A percentile compares a stretch with the other conserved stretches of the same genome.
Conservation (phyloP, 2,113 vertebrate genomes). For the Serinus canaria region DNA sequence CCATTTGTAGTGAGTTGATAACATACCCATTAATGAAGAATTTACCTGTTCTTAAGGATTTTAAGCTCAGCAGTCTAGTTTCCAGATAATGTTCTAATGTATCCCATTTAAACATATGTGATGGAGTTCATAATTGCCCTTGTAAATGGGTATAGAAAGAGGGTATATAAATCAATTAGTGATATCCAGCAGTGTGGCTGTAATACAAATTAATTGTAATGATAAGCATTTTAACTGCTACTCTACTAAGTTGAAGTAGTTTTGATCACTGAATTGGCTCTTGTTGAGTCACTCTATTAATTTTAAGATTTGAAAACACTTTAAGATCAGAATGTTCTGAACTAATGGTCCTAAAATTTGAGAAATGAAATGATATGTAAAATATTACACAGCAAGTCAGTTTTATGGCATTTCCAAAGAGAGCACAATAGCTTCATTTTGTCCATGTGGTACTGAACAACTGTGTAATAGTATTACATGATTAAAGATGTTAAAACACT, state of each 20-base stretch:
- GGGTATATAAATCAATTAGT: conserved; percentile 67
- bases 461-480: conserved; percentile 29
- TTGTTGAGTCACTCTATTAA: conserved; percentile 43
- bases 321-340: conserved; percentile 18
- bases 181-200: conserved; percentile 39
- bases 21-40: conserved; percentile 15
- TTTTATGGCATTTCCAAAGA: conserved; percentile 59
- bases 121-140: conserved; percentile 57
- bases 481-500: conserved; percentile 70
- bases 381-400: conserved; percentile 47
- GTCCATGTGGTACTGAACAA: conserved; percentile 52
- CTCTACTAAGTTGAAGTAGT: conserved; percentile 27
- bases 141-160: conserved; percentile 56
- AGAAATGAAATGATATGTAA: conserved; percentile 49
- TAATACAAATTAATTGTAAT: conserved; percentile 64
- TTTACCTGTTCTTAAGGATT: conserved; percentile 49
- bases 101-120: conserved; percentile 44
- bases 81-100: conserved; percentile 27
- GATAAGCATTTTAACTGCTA: conserved; percentile 41
- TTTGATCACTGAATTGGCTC: conserved; percentile 30
- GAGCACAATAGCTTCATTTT: conserved; percentile 66
- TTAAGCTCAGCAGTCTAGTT: conserved; percentile 28
- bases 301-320: conserved; percentile 29
- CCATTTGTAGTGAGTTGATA: not conserved
- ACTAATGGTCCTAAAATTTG: conserved; percentile 23